Conservation (phyloP, 2,888 invertebrate genomes). For the Ennomos quercinarius region DNA sequence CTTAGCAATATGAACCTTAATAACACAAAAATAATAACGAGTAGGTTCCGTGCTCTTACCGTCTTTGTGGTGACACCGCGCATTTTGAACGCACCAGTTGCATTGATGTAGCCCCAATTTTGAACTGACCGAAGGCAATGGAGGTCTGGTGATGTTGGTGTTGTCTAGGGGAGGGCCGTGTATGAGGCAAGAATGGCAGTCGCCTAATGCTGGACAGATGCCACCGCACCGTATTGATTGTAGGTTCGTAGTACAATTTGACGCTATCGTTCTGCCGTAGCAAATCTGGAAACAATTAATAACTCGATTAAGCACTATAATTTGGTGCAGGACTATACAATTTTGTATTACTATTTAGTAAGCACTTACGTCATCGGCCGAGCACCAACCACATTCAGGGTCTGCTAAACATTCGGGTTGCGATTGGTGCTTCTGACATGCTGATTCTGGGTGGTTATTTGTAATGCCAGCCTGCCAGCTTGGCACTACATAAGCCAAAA, state of each 20-base stretch:
- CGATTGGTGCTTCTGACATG: constrained; percentile 90
- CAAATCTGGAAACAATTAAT: constrained; percentile 85
- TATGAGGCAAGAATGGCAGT: constrained; percentile 96
- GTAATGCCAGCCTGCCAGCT: constrained; percentile 91
- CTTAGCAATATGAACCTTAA: background rate
- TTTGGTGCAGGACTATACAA: background rate
- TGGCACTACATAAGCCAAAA: constrained; percentile 94
- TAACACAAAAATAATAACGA: background rate
- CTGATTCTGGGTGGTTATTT: constrained; percentile 90
- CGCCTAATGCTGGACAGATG: constrained; percentile 94
- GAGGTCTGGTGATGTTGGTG: constrained; percentile 62
- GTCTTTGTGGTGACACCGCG: constrained; percentile 94
- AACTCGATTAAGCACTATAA: constrained; percentile 4
- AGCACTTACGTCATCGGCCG: constrained; percentile 87
- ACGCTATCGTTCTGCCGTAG: constrained; percentile 93
- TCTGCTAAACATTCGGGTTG: constrained; percentile 94
- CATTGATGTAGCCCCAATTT: constrained; percentile 92
- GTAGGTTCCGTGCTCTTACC: constrained; percentile 70
- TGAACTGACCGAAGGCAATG: constrained; percentile 87
- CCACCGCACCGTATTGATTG: constrained; percentile 95
- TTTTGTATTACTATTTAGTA: background rate
- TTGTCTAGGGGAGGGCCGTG: constrained; percentile 88
- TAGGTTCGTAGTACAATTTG: constrained; percentile 95
- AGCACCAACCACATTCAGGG: constrained; percentile 98
- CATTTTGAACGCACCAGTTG: constrained; percentile 97